These are phyloP conservation scores for Gymnocephalus cernua DNA, from an alignment of 2,113 vertebrate genomes.

Conservation along the genomic window DNA sequence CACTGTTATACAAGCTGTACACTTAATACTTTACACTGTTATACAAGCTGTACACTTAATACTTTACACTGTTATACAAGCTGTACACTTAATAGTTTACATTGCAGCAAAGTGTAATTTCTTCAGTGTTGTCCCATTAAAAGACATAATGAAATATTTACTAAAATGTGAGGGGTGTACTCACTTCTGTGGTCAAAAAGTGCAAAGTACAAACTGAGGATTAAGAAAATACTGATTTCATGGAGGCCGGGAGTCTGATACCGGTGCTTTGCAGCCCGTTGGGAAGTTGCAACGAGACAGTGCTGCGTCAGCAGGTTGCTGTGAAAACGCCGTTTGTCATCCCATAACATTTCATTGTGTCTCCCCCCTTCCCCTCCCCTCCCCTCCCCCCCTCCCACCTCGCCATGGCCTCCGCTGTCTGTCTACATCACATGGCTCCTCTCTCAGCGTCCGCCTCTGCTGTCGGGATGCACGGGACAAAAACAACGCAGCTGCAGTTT, in stretches of 20 bases:
- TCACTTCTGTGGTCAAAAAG: too few relatives aligned
- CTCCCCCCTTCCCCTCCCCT: background rate
- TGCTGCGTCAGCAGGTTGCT: constrained; percentile 74
- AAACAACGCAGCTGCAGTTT: constrained; percentile 12
- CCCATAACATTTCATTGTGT: constrained; percentile 58
- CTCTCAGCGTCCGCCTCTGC: constrained; percentile 17
- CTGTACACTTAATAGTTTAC: too few relatives aligned
- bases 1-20: too few relatives aligned
- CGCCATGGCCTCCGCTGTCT: constrained; percentile 22
- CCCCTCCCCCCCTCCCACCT: background rate
- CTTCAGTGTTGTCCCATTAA: too few relatives aligned
- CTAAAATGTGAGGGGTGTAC: too few relatives aligned
- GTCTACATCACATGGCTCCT: background rate
- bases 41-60: too few relatives aligned
- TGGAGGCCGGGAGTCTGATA: constrained; percentile 12
- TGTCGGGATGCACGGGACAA: background rate
- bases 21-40: too few relatives aligned
- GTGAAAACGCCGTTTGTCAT: constrained; percentile 39
- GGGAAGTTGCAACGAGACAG: constrained; percentile 50
- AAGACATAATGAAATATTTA: too few relatives aligned
- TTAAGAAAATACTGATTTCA: too few relatives aligned
- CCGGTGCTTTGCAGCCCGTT: background rate
- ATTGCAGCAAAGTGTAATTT: too few relatives aligned
- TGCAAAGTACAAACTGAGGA: too few relatives aligned
- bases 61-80: too few relatives aligned